Conservation (phyloP, 1,140 invertebrate genomes). For the Trinorchestia longiramus region DNA sequence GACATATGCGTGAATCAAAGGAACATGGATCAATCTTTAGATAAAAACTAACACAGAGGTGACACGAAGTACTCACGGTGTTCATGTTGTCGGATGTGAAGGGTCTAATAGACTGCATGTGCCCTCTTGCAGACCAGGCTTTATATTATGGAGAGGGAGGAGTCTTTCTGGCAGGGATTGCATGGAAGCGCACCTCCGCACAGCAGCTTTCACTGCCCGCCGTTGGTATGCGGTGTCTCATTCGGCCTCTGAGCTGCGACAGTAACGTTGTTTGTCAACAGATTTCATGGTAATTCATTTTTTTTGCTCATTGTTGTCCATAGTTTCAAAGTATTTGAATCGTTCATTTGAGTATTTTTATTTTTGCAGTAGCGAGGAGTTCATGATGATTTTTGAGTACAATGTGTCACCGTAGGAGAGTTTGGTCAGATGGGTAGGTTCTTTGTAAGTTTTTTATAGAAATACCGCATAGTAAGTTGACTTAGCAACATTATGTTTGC, state of each 20-base stretch:
- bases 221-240: not conserved
- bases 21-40: not conserved
- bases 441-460: not conserved
- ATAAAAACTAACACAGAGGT: not conserved
- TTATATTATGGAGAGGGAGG: constrained; percentile 29
- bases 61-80: constrained; percentile 16
- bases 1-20: not conserved
- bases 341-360: not conserved
- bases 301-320: not conserved
- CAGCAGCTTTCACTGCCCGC: constrained; percentile 43
- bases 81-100: constrained; percentile 49
- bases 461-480: not conserved
- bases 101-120: constrained; percentile 10
- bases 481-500: not conserved
- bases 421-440: not conserved
- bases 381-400: not conserved
- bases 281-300: not conserved
- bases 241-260: not conserved
- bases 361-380: not conserved
- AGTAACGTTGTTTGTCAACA: not conserved
- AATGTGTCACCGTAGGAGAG: not conserved
- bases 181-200: not conserved
- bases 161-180: not conserved
- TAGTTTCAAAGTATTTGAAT: not conserved
- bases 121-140: not conserved